These are phyloP conservation scores for Cisticola juncidis DNA, from an alignment of 2,113 vertebrate genomes.

Conservation along the genomic window DNA sequence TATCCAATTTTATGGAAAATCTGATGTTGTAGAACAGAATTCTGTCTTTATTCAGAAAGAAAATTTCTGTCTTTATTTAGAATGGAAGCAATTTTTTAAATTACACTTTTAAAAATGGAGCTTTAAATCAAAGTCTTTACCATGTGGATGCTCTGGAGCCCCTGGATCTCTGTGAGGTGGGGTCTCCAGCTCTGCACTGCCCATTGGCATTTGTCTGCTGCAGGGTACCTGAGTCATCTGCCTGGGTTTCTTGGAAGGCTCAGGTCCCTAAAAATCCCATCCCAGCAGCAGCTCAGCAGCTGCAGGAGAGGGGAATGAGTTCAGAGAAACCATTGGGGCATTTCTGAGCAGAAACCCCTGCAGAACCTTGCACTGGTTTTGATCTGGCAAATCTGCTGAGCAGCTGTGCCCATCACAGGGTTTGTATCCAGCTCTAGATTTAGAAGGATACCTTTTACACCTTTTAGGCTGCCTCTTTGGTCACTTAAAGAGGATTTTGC, in stretches of 20 bases:
- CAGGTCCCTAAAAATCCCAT: not conserved
- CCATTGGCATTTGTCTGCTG: accelerated
- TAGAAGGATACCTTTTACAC: no score
- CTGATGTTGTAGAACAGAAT: not conserved
- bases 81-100: not conserved
- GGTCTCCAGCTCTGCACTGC: not conserved
- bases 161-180: accelerated
- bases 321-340: accelerated
- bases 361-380: not conserved
- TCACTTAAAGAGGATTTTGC: not conserved
- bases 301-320: not conserved
- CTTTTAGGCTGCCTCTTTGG: not conserved
- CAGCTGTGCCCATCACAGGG: no score
- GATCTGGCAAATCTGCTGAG: not conserved
- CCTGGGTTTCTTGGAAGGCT: not conserved
- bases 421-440: accelerated
- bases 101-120: not conserved
- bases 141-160: not conserved
- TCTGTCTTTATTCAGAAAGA: not conserved
- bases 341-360: not conserved
- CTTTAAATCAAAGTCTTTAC: not conserved
- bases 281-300: accelerated
- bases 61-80: not conserved
- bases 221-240: no score
- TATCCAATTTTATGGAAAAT: not conserved